Conservation (phyloP, 2,888 invertebrate species). For the Panzeria rudis region DNA sequence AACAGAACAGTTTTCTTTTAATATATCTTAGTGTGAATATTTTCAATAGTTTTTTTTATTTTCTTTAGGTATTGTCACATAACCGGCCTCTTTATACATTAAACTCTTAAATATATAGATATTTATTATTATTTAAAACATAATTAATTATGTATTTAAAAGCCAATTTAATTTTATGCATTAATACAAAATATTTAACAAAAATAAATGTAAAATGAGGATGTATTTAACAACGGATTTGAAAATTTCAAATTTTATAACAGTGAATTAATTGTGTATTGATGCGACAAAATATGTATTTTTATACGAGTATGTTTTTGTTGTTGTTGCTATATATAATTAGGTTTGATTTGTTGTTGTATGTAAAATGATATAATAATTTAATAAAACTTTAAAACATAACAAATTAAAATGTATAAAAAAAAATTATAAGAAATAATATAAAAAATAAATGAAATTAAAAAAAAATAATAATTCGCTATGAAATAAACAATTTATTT, state of each 20-base stretch:
- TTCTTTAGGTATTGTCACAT: slow-evolving; percentile 74
- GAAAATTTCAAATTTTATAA: slow-evolving; percentile 26
- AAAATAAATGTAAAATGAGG: slow-evolving; percentile 12
- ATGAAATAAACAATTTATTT: slow-evolving; percentile 74
- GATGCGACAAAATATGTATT: slow-evolving; percentile 29
- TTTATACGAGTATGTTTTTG: slow-evolving; percentile 9
- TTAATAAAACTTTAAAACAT: slow-evolving; percentile 80
- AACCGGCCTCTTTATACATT: slow-evolving; percentile 73
- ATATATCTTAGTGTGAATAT: slow-evolving; percentile 18
- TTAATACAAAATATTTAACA: slow-evolving; percentile 59
- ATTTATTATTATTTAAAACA: slow-evolving; percentile 38
- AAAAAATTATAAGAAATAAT: slow-evolving; percentile 73
- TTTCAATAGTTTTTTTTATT: not conserved
- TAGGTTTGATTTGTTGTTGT: slow-evolving; percentile 42
- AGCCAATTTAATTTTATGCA: slow-evolving; percentile 37
- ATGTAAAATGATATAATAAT: slow-evolving; percentile 78
- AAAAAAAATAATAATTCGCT: slow-evolving; percentile 77
- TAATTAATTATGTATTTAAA: slow-evolving; percentile 51
- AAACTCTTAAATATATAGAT: slow-evolving; percentile 46
- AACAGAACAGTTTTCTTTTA: slow-evolving; percentile 1
- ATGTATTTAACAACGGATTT: slow-evolving; percentile 19
- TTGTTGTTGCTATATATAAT: slow-evolving; percentile 1
- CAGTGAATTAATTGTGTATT: not conserved
- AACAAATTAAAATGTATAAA: slow-evolving; percentile 77
- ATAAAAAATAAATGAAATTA: slow-evolving; percentile 69